Conservation (phyloP, 35 echinoderm and acorn worm genomes). For the Lytechinus variegatus region DNA sequence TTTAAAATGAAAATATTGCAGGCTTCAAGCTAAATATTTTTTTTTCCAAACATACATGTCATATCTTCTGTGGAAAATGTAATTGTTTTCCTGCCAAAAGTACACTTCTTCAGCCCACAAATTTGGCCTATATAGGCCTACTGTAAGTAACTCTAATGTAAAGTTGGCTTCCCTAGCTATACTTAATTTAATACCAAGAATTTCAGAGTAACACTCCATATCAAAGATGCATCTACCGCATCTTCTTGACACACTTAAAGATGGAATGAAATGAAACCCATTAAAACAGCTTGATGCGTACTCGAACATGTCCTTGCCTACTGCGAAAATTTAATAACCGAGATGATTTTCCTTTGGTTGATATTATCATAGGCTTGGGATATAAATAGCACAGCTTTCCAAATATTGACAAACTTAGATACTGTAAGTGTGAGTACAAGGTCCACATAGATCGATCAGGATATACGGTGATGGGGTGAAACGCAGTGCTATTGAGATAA, state of each 20-base stretch:
- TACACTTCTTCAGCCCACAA: too few relatives aligned
- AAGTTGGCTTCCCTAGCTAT: too few relatives aligned
- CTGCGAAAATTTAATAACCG: neutral
- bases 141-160: too few relatives aligned
- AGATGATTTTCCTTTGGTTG: neutral
- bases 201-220: too few relatives aligned
- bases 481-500: neutral
- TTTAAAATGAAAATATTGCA: too few relatives aligned
- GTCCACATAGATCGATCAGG: neutral
- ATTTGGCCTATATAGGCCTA: too few relatives aligned
- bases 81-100: too few relatives aligned
- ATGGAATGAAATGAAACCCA: neutral
- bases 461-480: neutral
- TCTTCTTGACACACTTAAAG: neutral
- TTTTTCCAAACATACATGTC: too few relatives aligned
- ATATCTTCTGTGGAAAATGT: too few relatives aligned
- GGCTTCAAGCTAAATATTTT: too few relatives aligned
- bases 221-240: neutral
- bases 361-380: neutral
- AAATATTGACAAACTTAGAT: slow-evolving; percentile 4
- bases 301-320: neutral
- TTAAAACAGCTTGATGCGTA: neutral
- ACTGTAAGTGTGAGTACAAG: slow-evolving; percentile 10
- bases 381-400: neutral
- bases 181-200: too few relatives aligned